A percentile compares a stretch with the other conserved stretches of the same genome.
These are phyloP conservation scores for Argentina silus DNA, from an alignment of 2,797 vertebrate genomes.

Conservation along the genomic window DNA sequence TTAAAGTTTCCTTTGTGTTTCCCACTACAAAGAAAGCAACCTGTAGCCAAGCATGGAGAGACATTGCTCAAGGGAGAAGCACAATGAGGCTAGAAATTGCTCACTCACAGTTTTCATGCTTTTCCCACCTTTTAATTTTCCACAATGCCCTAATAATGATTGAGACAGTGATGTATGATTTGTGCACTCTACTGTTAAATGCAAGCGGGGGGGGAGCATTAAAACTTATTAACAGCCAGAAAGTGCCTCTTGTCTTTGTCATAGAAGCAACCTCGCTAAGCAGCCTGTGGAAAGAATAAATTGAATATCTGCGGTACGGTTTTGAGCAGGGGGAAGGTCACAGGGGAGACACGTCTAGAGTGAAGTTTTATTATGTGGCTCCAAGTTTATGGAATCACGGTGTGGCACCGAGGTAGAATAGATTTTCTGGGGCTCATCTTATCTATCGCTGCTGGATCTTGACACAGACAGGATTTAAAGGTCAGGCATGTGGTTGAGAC, in stretches of 20 bases:
- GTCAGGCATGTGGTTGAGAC: conserved; percentile 57
- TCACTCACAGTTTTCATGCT: conserved; percentile 11
- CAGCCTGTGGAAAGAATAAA: conserved; percentile 33
- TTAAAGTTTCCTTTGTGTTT: neutral
- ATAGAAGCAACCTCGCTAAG: conserved; percentile 39
- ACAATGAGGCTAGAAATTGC: conserved; percentile 22
- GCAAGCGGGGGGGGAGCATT: conserved; percentile 25
- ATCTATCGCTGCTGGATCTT: conserved; percentile 57
- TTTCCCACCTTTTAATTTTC: conserved; percentile 40
- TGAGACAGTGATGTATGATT: conserved; percentile 32
- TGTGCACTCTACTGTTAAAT: conserved; percentile 25
- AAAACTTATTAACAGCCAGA: conserved; percentile 26
- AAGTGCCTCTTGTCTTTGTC: conserved; percentile 49
- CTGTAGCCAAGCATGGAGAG: conserved; percentile 26
- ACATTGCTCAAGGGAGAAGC: conserved; percentile 6
- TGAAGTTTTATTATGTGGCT: conserved; percentile 67
- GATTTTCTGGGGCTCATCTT: conserved; percentile 50
- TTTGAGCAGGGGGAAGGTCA: conserved; percentile 64
- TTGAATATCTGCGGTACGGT: conserved; percentile 45
- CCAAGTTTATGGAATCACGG: conserved; percentile 62
- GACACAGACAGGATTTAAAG: conserved; percentile 51
- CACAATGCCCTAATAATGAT: conserved; percentile 33
- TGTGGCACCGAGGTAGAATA: conserved; percentile 38
- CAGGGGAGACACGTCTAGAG: conserved; percentile 62
- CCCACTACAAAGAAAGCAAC: conserved; percentile 27